Conservation (phyloP, 2,888 invertebrate species). For the Eurois occulta region DNA sequence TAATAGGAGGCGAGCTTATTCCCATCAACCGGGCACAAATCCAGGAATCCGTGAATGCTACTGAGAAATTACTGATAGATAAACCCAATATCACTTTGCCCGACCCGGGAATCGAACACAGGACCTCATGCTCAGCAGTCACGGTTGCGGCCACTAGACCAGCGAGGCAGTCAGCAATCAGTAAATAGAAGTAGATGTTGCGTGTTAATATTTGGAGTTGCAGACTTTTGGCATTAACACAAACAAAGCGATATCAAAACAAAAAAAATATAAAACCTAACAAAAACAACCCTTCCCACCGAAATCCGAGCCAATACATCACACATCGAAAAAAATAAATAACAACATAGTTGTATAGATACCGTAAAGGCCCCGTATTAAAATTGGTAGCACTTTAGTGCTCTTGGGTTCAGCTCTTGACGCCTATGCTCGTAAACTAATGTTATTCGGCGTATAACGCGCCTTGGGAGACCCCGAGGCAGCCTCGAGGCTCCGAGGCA, state of each 20-base stretch:
- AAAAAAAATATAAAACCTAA: background rate
- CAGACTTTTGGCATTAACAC: background rate
- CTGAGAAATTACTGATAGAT: too few species aligned
- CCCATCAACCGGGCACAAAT: too few species aligned
- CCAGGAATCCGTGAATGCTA: too few species aligned
- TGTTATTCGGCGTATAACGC: conserved; percentile 84
- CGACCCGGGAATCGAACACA: too few species aligned
- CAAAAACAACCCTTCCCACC: conserved; percentile 8
- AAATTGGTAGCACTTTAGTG: conserved; percentile 79
- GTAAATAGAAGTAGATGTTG: too few species aligned
- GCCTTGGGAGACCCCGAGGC: conserved; percentile 76
- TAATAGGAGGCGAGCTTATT: too few species aligned
- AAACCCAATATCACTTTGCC: too few species aligned
- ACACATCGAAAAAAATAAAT: conserved; percentile 48
- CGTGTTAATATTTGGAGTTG: background rate
- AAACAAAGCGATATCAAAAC: background rate
- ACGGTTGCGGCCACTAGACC: too few species aligned
- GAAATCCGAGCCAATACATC: conserved; percentile 37
- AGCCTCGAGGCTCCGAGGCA: conserved; percentile 72
- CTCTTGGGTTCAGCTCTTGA: conserved; percentile 69
- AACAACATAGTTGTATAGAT: conserved; percentile 65
- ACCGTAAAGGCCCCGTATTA: conserved; percentile 73
- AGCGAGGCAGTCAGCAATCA: too few species aligned
- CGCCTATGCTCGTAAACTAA: conserved; percentile 84
- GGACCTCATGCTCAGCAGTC: too few species aligned